Base-by-base conservation (phyloP, 2,797 vertebrate genomes). In the Rousettus madagascariensis region DNA sequence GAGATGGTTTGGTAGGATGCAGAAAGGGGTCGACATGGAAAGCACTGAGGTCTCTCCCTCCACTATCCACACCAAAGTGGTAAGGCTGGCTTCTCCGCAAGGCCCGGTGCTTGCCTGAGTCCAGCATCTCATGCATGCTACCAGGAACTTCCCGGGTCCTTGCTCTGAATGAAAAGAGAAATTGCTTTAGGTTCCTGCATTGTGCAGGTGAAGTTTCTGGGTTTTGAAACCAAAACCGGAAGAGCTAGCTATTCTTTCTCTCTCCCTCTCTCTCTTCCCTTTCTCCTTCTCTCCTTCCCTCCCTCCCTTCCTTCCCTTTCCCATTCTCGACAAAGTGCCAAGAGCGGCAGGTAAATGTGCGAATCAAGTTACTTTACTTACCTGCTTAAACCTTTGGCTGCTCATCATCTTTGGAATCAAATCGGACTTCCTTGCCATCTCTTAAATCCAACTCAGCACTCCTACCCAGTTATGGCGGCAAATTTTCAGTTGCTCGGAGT, bases 61-160 rank as follows among this genome's bases (percentile, higher is more conserved):
- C 5, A 94, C 91, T 4, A 87, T 55, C 16, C 92, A 97, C 24
- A 95, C 83, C 43, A 97, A 68, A 51, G 51, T 3, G 91, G 97
- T 97, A 96, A 93, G 96, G 16, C 9, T 20, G 9, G 3, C n/a
- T 13, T 43, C 10, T 33, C 17, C 7, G 1, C 26, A 12, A 6
- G 0, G 1, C 6, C 0, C 0, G 22, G 22, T 9, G 0, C 20
- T 65, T 43, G 8, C 26, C 30, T 61, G 53, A 65, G 46, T 1
- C 53, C 51, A 9, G 8, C 5, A 2, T n/a, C 75, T 69, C 1
- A 0, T 53, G 38, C 24, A 0, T 53, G 38, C 24, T 20, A 4
- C 65, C 30, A 2, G 12, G 13, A n/a, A 0, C 71, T 79, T 90
- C n/a, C 61, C 78, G 43, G 10, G 26, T 72, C 2, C 10, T 30